Conservation (phyloP, 92 coral and sea anemone genomes). For the Montipora capitata region DNA sequence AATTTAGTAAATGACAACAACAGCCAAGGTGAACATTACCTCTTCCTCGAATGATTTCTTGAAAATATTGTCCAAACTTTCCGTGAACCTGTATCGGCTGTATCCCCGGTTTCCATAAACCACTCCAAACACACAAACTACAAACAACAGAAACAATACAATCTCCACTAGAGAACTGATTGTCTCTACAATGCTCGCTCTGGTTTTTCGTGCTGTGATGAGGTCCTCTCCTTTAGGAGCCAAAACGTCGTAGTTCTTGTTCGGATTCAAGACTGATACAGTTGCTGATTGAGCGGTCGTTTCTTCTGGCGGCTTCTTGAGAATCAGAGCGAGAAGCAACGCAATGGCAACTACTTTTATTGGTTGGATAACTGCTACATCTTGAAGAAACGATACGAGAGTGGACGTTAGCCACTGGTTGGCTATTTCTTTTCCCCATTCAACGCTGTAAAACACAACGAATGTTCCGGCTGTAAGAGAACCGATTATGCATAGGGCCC, state of each 20-base stretch:
- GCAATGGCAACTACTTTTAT: conserved; percentile 82
- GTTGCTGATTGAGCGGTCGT: conserved; percentile 68
- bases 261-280: conserved; percentile 64
- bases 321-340: conserved; percentile 82
- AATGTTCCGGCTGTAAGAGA: conserved; percentile 74
- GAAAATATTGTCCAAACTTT: conserved; percentile 75
- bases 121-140: conserved; percentile 80
- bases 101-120: conserved; percentile 88
- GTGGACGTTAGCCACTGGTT: conserved; percentile 92
- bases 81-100: conserved; percentile 85
- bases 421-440: conserved; percentile 88
- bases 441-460: conserved; percentile 83
- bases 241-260: conserved; percentile 52
- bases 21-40: conserved; percentile 49
- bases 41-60: conserved; percentile 80
- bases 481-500: conserved; percentile 78
- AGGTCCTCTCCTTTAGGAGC: conserved; percentile 87
- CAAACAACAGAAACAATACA: conserved; percentile 77
- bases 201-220: conserved; percentile 73
- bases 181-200: conserved; percentile 80
- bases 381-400: conserved; percentile 83
- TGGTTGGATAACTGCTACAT: conserved; percentile 88
- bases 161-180: conserved; percentile 82
- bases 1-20: too few species aligned
- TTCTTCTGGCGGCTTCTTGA: conserved; percentile 89